Conservation (phyloP, 2,888 invertebrate genomes). For the Brachylomia viminalis region DNA sequence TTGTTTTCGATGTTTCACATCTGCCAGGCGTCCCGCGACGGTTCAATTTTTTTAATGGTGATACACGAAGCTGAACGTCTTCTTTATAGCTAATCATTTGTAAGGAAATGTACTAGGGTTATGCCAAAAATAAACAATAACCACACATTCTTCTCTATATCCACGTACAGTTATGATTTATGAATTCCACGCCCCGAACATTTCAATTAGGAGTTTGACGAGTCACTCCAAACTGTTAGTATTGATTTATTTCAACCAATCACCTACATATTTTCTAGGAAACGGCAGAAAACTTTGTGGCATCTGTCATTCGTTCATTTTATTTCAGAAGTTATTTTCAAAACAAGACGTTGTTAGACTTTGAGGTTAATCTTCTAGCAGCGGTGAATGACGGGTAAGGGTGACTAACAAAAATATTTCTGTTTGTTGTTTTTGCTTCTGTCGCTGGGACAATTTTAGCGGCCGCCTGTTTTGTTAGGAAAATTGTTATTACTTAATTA, state of each 20-base stretch:
- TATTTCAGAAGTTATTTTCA: slow-evolving; percentile 18
- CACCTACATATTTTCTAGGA: slow-evolving; percentile 48
- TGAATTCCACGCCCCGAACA: slow-evolving; percentile 75
- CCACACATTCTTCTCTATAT: slow-evolving; percentile 57
- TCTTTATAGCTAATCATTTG: too few species aligned
- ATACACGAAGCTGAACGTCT: background rate
- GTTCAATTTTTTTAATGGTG: background rate
- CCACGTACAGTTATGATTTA: slow-evolving; percentile 77
- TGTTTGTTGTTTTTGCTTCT: slow-evolving; percentile 15
- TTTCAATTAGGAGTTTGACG: slow-evolving; percentile 84
- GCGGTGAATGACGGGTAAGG: slow-evolving; percentile 18
- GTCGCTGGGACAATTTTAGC: background rate
- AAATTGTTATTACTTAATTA: background rate
- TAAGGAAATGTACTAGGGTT: too few species aligned
- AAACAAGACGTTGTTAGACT: slow-evolving; percentile 13
- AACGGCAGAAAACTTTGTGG: slow-evolving; percentile 47
- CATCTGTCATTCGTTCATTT: slow-evolving; percentile 32
- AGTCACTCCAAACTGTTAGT: slow-evolving; percentile 75
- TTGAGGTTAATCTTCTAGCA: slow-evolving; percentile 16
- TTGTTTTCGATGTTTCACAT: too few species aligned
- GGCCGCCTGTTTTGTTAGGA: background rate
- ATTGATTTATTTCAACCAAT: slow-evolving; percentile 75
- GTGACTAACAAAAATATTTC: slow-evolving; percentile 28
- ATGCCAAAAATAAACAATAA: background rate
- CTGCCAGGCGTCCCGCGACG: too few species aligned